phyloP scores from a whole-genome alignment of 1,140 invertebrate species.

The Luehdorfia chinensis region DNA sequence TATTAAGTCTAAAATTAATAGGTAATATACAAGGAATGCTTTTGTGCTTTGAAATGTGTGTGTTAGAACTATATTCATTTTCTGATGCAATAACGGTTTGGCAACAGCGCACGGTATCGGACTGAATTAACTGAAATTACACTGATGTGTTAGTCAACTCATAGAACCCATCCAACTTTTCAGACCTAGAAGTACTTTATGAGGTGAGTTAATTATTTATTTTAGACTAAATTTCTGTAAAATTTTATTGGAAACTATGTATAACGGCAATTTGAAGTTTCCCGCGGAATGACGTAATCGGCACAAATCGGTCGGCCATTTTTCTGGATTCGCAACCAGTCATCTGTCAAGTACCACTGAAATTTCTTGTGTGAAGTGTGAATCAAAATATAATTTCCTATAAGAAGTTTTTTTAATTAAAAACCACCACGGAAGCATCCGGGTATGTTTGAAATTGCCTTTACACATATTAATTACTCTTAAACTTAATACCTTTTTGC shows the following conservation, averaged over 20 bases:
- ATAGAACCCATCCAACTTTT: slow-evolving; percentile 32
- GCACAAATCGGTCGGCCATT: slow-evolving; percentile 42
- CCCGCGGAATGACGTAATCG: slow-evolving; percentile 69
- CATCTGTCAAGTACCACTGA: slow-evolving; percentile 43
- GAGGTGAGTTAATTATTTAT: slow-evolving; percentile 50
- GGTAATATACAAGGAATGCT: slow-evolving; percentile 45
- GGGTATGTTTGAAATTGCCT: slow-evolving; percentile 47
- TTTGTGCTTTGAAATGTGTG: slow-evolving; percentile 65
- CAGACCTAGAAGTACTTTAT: slow-evolving; percentile 45
- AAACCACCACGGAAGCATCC: slow-evolving; percentile 62
- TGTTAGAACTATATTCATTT: slow-evolving; percentile 56
- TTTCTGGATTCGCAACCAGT: slow-evolving; percentile 46
- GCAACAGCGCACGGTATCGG: slow-evolving; percentile 63
- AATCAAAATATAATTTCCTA: slow-evolving; percentile 44
- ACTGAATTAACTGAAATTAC: slow-evolving; percentile 41
- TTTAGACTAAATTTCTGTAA: slow-evolving; percentile 15
- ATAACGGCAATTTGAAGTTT: slow-evolving; percentile 56
- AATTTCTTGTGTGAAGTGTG: slow-evolving; percentile 41
- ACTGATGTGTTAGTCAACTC: slow-evolving; percentile 58
- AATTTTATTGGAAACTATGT: slow-evolving; percentile 29
- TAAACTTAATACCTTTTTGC: slow-evolving; percentile 18
- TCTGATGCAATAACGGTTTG: slow-evolving; percentile 73
- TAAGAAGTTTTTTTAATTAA: slow-evolving; percentile 43
- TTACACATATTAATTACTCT: slow-evolving; percentile 21
- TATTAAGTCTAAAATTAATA: no score